Percentiles rank a stretch among this genome's conserved stretches.
phyloP scores from a whole-genome alignment of 1,140 invertebrate genomes.

The Eriosoma lanigerum region DNA sequence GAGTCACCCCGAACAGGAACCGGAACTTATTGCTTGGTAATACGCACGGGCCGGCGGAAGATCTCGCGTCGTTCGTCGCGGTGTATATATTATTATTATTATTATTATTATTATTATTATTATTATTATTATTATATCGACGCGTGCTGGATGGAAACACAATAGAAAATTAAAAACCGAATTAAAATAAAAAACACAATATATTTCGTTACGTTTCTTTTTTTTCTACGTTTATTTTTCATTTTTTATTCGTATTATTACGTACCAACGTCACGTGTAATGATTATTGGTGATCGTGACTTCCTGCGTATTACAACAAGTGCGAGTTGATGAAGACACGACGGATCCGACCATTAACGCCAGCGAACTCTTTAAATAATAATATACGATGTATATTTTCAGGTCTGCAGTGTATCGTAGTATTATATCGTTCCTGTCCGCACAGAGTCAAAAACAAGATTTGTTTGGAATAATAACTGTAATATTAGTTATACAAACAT shows the following conservation, averaged over 20 bases:
- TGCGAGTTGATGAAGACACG: not conserved
- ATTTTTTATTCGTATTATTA: not conserved
- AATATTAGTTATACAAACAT: too few species aligned
- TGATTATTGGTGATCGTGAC: slow-evolving; percentile 37
- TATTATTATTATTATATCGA: not conserved
- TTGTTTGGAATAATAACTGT: too few species aligned
- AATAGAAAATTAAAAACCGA: slow-evolving; percentile 24
- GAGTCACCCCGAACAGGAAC: slow-evolving; percentile 24
- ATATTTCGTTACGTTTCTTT: slow-evolving; percentile 15
- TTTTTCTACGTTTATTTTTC: not conserved
- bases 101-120: not conserved
- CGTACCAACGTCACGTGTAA: slow-evolving; percentile 40
- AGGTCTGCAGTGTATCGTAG: too few species aligned
- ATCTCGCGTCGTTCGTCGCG: not conserved
- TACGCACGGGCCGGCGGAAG: not conserved
- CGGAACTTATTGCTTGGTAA: slow-evolving; percentile 19
- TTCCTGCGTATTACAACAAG: slow-evolving; percentile 29
- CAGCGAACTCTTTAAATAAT: not conserved
- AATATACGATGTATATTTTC: too few species aligned
- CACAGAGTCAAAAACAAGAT: too few species aligned
- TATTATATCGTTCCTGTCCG: not conserved
- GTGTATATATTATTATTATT: not conserved
- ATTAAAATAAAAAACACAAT: slow-evolving; percentile 11
- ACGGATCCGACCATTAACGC: slow-evolving; percentile 28
- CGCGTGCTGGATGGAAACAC: slow-evolving; percentile 17